Conservation (phyloP, 2,797 vertebrate species). For the Poecilia wingei region DNA sequence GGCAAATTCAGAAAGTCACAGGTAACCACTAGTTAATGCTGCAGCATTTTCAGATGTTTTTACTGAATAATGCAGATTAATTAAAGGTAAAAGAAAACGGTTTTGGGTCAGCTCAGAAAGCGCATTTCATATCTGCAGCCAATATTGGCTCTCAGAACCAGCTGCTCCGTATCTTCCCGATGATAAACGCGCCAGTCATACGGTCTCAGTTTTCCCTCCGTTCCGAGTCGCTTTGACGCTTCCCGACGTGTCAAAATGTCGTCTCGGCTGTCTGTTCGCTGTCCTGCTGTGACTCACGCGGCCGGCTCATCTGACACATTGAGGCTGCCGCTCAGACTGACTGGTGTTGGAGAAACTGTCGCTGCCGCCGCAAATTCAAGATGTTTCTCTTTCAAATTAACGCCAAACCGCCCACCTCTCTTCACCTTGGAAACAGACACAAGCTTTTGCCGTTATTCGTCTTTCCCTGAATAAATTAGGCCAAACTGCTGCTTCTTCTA, state of each 20-base stretch:
- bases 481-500: constrained; percentile 1
- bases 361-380: constrained; percentile 32
- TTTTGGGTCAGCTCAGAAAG: constrained; percentile 18
- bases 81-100: constrained; percentile 12
- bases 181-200: constrained; percentile 27
- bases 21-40: constrained; percentile 10
- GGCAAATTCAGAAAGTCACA: constrained; percentile 19
- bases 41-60: constrained; percentile 14
- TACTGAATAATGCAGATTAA: neutral
- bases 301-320: constrained; percentile 60
- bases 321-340: constrained; percentile 47
- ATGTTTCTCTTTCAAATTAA: constrained; percentile 10
- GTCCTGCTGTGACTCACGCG: constrained; percentile 35
- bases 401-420: neutral
- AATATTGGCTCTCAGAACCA: constrained; percentile 43
- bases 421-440: neutral
- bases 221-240: constrained; percentile 39
- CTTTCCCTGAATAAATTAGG: neutral
- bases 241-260: constrained; percentile 54
- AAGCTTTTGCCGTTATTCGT: neutral
- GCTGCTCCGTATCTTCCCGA: constrained; percentile 15
- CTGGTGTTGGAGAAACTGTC: constrained; percentile 63
- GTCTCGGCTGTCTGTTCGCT: constrained; percentile 48
- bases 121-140: constrained; percentile 42
- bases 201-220: constrained; percentile 28